Percentiles rank a stretch among this genome's conserved stretches.
phyloP scores from a whole-genome alignment of 2,888 invertebrate species.

The Tiliacea aurago region DNA sequence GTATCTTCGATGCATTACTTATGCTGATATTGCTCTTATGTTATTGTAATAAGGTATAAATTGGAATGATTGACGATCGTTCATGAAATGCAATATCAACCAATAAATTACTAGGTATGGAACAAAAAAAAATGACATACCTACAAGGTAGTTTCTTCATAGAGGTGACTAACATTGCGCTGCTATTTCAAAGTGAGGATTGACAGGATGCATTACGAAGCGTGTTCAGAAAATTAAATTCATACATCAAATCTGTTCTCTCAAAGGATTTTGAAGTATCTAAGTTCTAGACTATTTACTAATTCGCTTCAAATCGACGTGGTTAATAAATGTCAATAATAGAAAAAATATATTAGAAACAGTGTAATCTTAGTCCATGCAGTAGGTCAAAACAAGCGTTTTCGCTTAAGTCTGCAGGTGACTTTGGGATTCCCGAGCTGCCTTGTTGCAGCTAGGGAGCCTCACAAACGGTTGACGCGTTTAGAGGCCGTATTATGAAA shows the following conservation, averaged over 20 bases:
- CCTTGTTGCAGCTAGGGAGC: conserved; percentile 22
- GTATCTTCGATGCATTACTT: no score
- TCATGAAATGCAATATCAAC: not conserved
- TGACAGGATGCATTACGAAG: no score
- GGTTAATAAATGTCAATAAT: conserved; percentile 45
- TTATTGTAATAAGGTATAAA: no score
- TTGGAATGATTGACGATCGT: no score
- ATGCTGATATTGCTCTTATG: no score
- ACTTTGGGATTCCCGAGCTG: conserved; percentile 6
- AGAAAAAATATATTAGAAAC: conserved; percentile 23
- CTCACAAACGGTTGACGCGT: not conserved
- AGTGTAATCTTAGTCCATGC: conserved; percentile 26
- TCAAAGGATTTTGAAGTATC: not conserved
- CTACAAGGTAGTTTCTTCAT: not conserved
- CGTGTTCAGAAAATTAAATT: not conserved
- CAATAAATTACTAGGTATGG: not conserved
- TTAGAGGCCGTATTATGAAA: not conserved
- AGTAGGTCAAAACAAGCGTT: conserved; percentile 21
- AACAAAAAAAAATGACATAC: not conserved
- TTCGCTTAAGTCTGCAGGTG: not conserved
- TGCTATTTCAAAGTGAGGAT: not conserved
- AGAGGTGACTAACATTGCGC: not conserved
- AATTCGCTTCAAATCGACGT: conserved; percentile 44
- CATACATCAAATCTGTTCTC: not conserved
- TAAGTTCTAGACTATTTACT: conserved; percentile 2